Evolutionary conservation across 2,888 invertebrate species (phyloP).

Genomic region (Apamea anceps): DNA sequence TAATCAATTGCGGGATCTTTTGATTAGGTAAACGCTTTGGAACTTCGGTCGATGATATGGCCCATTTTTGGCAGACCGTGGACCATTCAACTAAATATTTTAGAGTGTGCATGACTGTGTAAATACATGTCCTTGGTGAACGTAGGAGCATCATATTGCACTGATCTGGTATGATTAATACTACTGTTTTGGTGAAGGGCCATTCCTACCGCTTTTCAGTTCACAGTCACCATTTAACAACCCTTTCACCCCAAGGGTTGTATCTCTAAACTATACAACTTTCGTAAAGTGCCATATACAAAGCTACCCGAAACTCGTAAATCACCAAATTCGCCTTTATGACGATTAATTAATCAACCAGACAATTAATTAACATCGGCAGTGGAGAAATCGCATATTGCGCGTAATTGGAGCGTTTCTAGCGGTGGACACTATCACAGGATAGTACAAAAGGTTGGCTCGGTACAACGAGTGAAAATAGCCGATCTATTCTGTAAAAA

Average conservation of each 20-base stretch:
- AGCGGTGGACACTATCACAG: background rate
- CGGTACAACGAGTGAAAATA: background rate
- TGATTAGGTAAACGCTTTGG: slow-evolving; percentile 6
- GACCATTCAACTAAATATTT: background rate
- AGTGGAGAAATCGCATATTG: slow-evolving; percentile 57
- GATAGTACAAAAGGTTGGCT: slow-evolving; percentile 1
- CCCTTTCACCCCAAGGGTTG: slow-evolving; percentile 23
- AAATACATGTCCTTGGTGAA: background rate
- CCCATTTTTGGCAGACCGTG: background rate
- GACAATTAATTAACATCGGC: slow-evolving; percentile 63
- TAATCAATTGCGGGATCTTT: slow-evolving; percentile 44
- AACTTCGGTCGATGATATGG: background rate
- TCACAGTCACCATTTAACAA: slow-evolving; percentile 18
- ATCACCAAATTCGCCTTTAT: slow-evolving; percentile 54
- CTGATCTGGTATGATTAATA: background rate
- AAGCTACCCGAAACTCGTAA: slow-evolving; percentile 52
- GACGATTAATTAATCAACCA: slow-evolving; percentile 61
- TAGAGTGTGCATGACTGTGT: background rate
- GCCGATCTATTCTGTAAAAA: background rate
- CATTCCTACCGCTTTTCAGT: background rate
- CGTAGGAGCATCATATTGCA: background rate
- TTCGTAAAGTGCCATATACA: slow-evolving; percentile 37
- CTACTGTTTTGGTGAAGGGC: background rate
- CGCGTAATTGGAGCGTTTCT: slow-evolving; percentile 62
- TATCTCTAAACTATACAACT: slow-evolving; percentile 11